Evolutionary conservation across 2,797 vertebrate genomes (phyloP), one percentile per base, ranked within the genome.

Genomic region (Poeciliopsis turneri): DNA sequence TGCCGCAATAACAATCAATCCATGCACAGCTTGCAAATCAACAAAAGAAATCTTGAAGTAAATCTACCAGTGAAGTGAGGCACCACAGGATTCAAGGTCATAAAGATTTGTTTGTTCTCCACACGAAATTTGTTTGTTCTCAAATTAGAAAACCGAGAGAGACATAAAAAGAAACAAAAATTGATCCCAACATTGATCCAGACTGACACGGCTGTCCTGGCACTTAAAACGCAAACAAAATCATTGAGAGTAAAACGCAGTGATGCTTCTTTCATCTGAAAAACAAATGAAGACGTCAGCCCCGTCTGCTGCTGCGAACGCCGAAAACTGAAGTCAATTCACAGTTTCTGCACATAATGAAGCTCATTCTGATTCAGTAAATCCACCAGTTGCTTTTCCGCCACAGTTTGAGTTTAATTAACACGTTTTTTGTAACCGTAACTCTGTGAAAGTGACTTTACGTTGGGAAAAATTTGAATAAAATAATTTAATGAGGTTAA

Each of bases 131-230:
- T n/a, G n/a, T n/a, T n/a, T n/a, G n/a, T n/a, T 41, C 4, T n/a
- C 39, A 43, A 13, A 69, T 69, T 69, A n/a, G 20, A 69, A n/a
- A 69, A 23, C 23, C 20, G 13, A 69, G 66, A 23, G 18, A 23
- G 39, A 43, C 39, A n/a, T 15, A n/a, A 69, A 69, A 25, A 69
- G 66, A 10, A 23, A 43, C 64, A 69, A n/a, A 4, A 69, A 69
- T 69, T n/a, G 39, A 69, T 69, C 39, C 39, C 39, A 25, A n/a
- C 23, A 69, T 69, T 69, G 66, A 69, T 69, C 23, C 39, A 69
- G 10, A 25, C 11, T 41, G 23, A 69, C 36, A 43, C 36, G 2
- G 12, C 12, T 43, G 39, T 69, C 39, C 66, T 69, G 66, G 36
- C 20, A 13, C 36, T 69, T 43, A 69, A 41, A 69, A n/a, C 66